Evolutionary conservation across 2,113 vertebrate genomes (phyloP).

Genomic region (Euleptes europaea): DNA sequence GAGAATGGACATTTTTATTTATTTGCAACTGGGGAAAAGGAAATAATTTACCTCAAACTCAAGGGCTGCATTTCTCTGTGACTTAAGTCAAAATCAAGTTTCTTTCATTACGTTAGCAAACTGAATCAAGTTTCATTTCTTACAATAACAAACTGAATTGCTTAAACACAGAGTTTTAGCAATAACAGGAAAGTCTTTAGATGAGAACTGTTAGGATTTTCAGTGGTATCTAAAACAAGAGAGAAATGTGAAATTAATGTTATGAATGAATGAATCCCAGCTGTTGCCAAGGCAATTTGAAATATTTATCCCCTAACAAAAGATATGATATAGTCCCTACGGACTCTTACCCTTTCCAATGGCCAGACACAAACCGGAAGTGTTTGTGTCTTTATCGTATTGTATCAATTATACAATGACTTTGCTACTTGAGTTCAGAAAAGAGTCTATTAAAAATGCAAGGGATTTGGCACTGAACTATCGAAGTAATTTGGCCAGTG

Average conservation of each 20-base stretch:
- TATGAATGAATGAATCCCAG: slow-evolving; percentile 60
- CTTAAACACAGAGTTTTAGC: slow-evolving; percentile 42
- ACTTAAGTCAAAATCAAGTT: background rate
- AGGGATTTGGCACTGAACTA: slow-evolving; percentile 12
- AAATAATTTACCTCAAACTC: slow-evolving; percentile 2
- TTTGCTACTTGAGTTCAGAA: slow-evolving; percentile 35
- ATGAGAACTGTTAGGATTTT: slow-evolving; percentile 48
- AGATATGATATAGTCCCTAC: slow-evolving; percentile 54
- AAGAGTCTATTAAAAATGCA: slow-evolving; percentile 10
- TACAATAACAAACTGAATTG: slow-evolving; percentile 2
- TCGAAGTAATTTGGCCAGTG: background rate
- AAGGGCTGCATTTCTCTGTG: slow-evolving; percentile 15
- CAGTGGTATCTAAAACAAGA: slow-evolving; percentile 54
- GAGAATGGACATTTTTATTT: background rate
- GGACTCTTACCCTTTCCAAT: slow-evolving; percentile 54
- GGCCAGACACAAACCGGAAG: slow-evolving; percentile 60
- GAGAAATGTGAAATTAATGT: slow-evolving; percentile 59
- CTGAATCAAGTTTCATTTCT: background rate
- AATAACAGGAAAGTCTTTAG: slow-evolving; percentile 57
- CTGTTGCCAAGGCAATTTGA: slow-evolving; percentile 66
- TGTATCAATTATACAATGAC: slow-evolving; percentile 32
- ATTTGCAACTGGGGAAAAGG: background rate
- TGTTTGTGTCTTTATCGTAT: slow-evolving; percentile 46
- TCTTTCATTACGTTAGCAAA: rapidly evolving
- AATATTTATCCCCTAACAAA: slow-evolving; percentile 66